phyloP scores from a whole-genome alignment of 2,797 vertebrate species.

The Siniperca undulata region DNA sequence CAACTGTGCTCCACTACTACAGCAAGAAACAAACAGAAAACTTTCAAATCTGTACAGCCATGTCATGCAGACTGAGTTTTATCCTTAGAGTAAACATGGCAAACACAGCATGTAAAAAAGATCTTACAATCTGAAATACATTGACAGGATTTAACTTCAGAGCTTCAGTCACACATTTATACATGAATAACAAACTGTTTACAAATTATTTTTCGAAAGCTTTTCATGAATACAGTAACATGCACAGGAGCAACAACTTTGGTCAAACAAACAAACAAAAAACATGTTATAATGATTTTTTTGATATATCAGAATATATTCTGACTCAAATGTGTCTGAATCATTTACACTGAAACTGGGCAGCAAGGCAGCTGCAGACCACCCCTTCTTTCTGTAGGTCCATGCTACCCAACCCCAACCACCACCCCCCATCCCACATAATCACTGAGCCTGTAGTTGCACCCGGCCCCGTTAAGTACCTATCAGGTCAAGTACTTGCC shows the following conservation, averaged over 20 bases:
- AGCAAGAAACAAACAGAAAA: constrained; percentile 54
- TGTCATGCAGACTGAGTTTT: constrained; percentile 45
- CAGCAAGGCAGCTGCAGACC: neutral
- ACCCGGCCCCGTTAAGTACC: neutral
- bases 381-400: neutral
- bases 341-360: constrained; percentile 10
- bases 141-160: constrained; percentile 26
- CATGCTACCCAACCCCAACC: neutral
- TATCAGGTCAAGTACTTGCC: neutral
- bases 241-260: neutral
- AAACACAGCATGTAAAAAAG: constrained; percentile 35
- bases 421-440: neutral
- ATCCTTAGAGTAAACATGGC: constrained; percentile 48
- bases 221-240: constrained; percentile 3
- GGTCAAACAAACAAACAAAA: no score
- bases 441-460: neutral
- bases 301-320: neutral
- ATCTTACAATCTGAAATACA: constrained; percentile 33
- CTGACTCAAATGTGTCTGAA: neutral
- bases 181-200: constrained; percentile 20
- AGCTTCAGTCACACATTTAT: neutral
- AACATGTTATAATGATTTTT: neutral
- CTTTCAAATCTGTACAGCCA: constrained; percentile 55
- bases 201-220: neutral
- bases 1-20: constrained; percentile 33